Conservation (phyloP, 1,140 invertebrate species). For the Myzus persicae region DNA sequence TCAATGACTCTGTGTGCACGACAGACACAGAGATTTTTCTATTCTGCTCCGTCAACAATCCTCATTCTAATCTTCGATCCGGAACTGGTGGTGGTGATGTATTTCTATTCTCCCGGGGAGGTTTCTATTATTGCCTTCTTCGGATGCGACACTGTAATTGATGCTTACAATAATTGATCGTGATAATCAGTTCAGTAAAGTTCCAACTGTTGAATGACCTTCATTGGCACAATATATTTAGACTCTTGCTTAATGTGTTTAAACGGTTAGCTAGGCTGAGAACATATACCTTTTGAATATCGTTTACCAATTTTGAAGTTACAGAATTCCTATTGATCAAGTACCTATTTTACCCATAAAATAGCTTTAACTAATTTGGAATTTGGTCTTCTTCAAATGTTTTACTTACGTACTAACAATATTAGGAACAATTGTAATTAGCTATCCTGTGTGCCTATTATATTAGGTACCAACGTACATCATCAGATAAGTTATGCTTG, state of each 20-base stretch:
- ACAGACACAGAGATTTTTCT: neutral
- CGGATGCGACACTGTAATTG: fast-evolving
- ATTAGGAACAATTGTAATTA: neutral
- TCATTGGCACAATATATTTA: neutral
- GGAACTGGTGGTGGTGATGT: neutral
- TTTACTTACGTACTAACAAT: neutral
- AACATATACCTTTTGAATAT: neutral
- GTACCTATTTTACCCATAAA: neutral
- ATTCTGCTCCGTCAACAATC: neutral
- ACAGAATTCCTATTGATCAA: neutral
- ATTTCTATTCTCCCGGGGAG: neutral
- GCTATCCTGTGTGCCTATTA: neutral
- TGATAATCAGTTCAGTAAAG: neutral
- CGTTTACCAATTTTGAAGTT: neutral
- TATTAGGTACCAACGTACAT: neutral
- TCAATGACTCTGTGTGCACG: neutral
- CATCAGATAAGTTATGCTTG: neutral
- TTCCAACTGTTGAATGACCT: neutral
- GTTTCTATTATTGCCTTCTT: neutral
- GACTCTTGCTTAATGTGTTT: neutral
- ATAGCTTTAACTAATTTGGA: neutral
- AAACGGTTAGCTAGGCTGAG: neutral
- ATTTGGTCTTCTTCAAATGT: neutral
- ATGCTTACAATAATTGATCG: neutral
- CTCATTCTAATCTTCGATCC: neutral